Percentiles rank a stretch among this genome's conserved stretches.
phyloP scores from a whole-genome alignment of 2,888 invertebrate species.

The Tineola bisselliella region DNA sequence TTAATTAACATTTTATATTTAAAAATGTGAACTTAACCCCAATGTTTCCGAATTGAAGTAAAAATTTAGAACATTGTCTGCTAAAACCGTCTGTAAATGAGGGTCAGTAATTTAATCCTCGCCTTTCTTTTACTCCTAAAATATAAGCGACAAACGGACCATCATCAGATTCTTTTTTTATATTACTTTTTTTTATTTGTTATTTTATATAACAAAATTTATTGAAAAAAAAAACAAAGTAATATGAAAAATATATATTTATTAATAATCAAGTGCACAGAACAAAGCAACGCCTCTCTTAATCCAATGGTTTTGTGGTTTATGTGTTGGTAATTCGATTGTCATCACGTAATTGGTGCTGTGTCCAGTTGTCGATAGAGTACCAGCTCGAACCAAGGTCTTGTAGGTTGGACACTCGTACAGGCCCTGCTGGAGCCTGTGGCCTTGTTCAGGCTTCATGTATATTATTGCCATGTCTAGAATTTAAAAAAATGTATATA shows the following conservation, averaged over 20 bases:
- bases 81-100: no score
- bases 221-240: not conserved
- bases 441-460: slow-evolving; percentile 73
- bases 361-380: slow-evolving; percentile 82
- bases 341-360: slow-evolving; percentile 86
- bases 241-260: not conserved
- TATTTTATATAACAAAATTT: no score
- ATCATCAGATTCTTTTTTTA: no score
- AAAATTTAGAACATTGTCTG: no score
- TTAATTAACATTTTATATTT: not conserved
- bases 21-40: no score
- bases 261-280: slow-evolving; percentile 72
- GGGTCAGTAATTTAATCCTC: no score
- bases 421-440: slow-evolving; percentile 50
- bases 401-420: slow-evolving; percentile 83
- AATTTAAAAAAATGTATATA: no score
- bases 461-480: slow-evolving; percentile 76
- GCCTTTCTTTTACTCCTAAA: no score
- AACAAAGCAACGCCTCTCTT: slow-evolving; percentile 80
- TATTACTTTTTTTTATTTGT: no score
- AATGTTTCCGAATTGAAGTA: no score
- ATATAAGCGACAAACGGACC: no score
- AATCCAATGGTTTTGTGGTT: slow-evolving; percentile 77
- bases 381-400: slow-evolving; percentile 78
- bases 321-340: slow-evolving; percentile 72